Percentiles rank a stretch among this genome's conserved stretches.
These are phyloP conservation scores for Poeciliopsis turneri DNA, from an alignment of 2,797 vertebrate genomes.

Conservation along the genomic window DNA sequence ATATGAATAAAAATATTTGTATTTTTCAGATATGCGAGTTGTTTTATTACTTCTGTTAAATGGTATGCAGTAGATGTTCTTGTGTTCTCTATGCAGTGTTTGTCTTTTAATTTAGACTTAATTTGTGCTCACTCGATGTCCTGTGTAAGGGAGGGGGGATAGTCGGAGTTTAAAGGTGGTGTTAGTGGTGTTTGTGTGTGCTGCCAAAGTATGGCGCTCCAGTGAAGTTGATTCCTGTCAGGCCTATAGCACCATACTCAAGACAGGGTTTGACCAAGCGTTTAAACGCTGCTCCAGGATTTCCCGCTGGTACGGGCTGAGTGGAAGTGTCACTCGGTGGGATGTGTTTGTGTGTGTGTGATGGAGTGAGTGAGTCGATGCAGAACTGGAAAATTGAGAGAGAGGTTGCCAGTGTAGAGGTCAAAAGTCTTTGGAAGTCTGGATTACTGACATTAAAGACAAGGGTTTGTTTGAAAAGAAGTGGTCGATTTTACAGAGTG, in stretches of 20 bases:
- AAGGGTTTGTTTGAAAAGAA: slow-evolving; percentile 45
- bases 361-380: slow-evolving; percentile 14
- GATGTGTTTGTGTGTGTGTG: slow-evolving; percentile 27
- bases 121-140: slow-evolving; percentile 23
- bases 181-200: slow-evolving; percentile 21
- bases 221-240: slow-evolving; percentile 72
- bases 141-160: neutral
- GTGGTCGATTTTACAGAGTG: slow-evolving; percentile 12
- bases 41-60: neutral
- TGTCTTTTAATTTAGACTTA: slow-evolving; percentile 8
- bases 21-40: neutral
- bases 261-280: slow-evolving; percentile 69
- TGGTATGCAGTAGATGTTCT: neutral
- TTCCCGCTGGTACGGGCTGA: slow-evolving; percentile 61
- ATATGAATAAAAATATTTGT: neutral
- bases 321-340: slow-evolving; percentile 66
- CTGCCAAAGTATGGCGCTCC: slow-evolving; percentile 42
- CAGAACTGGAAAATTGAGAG: slow-evolving; percentile 27
- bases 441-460: slow-evolving; percentile 26
- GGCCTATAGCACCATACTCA: slow-evolving; percentile 58
- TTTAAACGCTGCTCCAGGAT: slow-evolving; percentile 72
- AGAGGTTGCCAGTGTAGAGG: slow-evolving; percentile 43
- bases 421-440: slow-evolving; percentile 39
- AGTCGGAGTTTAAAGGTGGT: neutral
- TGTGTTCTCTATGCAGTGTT: neutral